phyloP scores from a whole-genome alignment of 2,888 invertebrate species.

The Caenorhabditis wallacei region DNA sequence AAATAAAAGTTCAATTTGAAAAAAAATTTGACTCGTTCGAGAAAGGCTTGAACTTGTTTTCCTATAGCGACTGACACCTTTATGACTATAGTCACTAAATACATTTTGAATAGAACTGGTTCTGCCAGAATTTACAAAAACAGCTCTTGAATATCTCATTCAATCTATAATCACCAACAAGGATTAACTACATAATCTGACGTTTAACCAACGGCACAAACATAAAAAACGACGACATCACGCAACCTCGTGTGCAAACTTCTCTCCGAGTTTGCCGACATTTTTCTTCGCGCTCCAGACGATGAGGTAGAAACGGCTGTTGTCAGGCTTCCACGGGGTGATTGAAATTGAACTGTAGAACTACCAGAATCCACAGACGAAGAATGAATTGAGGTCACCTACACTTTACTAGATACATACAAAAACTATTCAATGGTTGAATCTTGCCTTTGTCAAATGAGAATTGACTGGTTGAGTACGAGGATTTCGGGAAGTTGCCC shows the following conservation, averaged over 20 bases:
- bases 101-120: no score
- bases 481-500: constrained; percentile 28
- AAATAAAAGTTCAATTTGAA: neutral
- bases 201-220: neutral
- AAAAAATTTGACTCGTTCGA: no score
- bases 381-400: constrained; percentile 26
- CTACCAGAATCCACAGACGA: constrained; percentile 40
- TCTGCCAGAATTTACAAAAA: no score
- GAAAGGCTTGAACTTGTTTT: no score
- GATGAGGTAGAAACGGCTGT: constrained; percentile 51
- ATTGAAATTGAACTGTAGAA: constrained; percentile 6
- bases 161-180: constrained; percentile 2
- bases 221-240: neutral
- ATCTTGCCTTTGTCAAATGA: constrained; percentile 31
- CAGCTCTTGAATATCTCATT: neutral
- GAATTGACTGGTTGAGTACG: constrained; percentile 7
- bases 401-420: constrained; percentile 27
- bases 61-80: no score
- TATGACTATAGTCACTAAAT: no score
- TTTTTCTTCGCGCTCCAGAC: constrained; percentile 30
- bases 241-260: constrained; percentile 53
- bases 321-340: constrained; percentile 61
- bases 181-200: neutral
- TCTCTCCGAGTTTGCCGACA: constrained; percentile 37
- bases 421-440: neutral